Conservation (phyloP, 2,797 vertebrate species). For the Parambassis ranga region DNA sequence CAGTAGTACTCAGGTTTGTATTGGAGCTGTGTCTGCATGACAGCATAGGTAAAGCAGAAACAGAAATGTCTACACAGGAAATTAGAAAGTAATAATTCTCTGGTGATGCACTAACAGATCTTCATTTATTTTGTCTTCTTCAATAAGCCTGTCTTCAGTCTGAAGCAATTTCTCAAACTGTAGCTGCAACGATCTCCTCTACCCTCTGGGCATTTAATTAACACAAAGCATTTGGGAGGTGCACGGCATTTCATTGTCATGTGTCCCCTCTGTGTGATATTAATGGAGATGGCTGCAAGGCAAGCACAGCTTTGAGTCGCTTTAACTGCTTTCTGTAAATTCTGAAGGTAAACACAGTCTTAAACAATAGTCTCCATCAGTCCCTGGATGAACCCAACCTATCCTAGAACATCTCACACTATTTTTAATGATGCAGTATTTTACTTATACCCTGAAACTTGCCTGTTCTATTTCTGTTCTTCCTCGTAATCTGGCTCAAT, state of each 20-base stretch:
- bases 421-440: no score
- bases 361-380: neutral
- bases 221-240: conserved; percentile 47
- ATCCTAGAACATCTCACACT: no score
- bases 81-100: neutral
- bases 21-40: conserved; percentile 9
- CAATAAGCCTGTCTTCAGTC: conserved; percentile 11
- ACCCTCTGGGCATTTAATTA: conserved; percentile 40
- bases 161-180: conserved; percentile 34
- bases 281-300: conserved; percentile 25
- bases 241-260: conserved; percentile 27
- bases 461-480: no score
- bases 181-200: conserved; percentile 16
- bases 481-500: no score
- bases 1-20: no score
- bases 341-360: neutral
- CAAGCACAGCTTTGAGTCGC: neutral
- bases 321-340: conserved; percentile 1
- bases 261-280: conserved; percentile 37
- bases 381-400: no score
- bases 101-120: neutral
- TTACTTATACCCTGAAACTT: no score
- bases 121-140: neutral
- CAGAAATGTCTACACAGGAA: neutral
- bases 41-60: neutral